A percentile compares a stretch with the other conserved stretches of the same genome.
These are phyloP conservation scores for Rhincodon typus DNA, from an alignment of 2,797 vertebrate species.

Conservation along the genomic window DNA sequence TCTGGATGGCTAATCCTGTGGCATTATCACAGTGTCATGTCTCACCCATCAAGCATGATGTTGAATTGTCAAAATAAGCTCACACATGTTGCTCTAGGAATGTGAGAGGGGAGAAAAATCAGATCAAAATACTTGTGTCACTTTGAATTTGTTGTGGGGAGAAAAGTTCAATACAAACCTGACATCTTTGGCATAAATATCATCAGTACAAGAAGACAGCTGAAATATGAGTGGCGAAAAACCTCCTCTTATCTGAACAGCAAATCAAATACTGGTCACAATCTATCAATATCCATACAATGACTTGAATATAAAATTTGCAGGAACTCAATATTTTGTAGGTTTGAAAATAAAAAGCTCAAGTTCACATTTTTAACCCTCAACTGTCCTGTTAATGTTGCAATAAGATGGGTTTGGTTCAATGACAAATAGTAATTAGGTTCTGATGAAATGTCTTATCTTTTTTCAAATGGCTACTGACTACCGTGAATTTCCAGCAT, in stretches of 20 bases:
- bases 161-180: background rate
- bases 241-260: background rate
- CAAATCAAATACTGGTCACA: conserved; percentile 18
- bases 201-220: background rate
- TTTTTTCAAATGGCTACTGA: background rate
- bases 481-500: background rate
- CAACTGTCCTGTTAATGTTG: background rate
- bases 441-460: background rate
- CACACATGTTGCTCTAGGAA: background rate
- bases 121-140: conserved; percentile 17
- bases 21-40: no score
- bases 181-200: conserved; percentile 17
- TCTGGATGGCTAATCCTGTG: no score
- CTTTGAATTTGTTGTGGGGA: background rate
- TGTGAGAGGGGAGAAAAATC: conserved; percentile 4
- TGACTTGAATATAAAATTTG: conserved; percentile 4
- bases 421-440: background rate
- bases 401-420: background rate
- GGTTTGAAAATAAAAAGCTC: background rate
- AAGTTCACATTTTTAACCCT: conserved; percentile 2
- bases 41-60: background rate
- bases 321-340: background rate
- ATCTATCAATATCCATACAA: conserved; percentile 8
- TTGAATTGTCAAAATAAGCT: background rate
- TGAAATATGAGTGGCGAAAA: conserved; percentile 24